Percentiles rank a stretch among this genome's conserved stretches.
Evolutionary conservation across 2,113 vertebrate genomes (phyloP).

Genomic region (Chinchilla lanigera): DNA sequence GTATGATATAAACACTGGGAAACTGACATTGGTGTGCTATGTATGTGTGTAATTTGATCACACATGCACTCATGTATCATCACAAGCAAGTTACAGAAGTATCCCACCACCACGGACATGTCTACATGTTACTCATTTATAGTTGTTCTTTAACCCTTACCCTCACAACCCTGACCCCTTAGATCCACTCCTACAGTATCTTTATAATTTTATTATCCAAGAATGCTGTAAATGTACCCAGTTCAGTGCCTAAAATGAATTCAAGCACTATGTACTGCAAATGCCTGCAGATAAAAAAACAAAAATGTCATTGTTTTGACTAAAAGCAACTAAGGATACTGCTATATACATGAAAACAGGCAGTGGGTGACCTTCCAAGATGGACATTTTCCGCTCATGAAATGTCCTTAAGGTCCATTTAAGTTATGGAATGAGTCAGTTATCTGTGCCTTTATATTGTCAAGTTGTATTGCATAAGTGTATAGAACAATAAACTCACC

Average conservation of each 20-base stretch:
- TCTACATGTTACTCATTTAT: background rate
- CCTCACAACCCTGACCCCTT: background rate
- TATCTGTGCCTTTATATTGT: background rate
- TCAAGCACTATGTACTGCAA: background rate
- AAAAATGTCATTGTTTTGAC: background rate
- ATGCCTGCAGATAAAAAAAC: background rate
- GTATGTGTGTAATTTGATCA: background rate
- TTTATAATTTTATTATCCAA: background rate
- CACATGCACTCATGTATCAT: no score
- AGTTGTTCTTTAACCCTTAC: background rate
- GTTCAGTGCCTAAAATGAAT: background rate
- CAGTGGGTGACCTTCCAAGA: fast-evolving
- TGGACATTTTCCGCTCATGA: background rate
- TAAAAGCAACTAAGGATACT: background rate
- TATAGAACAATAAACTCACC: background rate
- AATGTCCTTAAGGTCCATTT: background rate
- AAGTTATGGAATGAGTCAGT: background rate
- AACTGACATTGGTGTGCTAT: no score
- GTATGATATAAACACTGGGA: background rate
- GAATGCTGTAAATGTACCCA: no score
- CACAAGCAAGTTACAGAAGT: background rate
- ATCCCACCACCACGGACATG: background rate
- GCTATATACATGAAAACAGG: background rate
- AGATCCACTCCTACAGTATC: fast-evolving
- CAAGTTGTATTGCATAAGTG: background rate